Evolutionary conservation across 2,888 invertebrate species (phyloP).

Genomic region (Tenthredo livida): DNA sequence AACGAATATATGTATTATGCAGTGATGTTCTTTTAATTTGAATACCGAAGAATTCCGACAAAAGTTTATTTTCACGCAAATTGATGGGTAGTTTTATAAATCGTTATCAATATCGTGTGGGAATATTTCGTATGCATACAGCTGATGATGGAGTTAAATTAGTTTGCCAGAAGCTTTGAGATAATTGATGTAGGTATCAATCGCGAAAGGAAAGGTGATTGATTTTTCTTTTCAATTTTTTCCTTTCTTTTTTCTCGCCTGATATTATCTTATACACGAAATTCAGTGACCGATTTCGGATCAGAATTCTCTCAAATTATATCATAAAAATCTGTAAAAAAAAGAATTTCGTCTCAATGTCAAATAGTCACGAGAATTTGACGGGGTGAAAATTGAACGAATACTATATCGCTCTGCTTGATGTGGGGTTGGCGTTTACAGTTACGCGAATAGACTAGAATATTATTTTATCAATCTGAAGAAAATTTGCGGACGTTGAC

Average conservation of each 20-base stretch:
- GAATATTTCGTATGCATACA: neutral
- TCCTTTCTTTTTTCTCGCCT: neutral
- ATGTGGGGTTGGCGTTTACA: slow-evolving; percentile 38
- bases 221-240: neutral
- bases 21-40: neutral
- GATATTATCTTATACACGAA: neutral
- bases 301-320: neutral
- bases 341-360: neutral
- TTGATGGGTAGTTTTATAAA: neutral
- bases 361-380: neutral
- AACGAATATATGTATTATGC: neutral
- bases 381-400: slow-evolving; percentile 25
- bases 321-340: neutral
- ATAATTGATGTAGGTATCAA: neutral
- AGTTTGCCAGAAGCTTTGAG: neutral
- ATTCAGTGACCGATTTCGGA: neutral
- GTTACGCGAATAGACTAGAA: neutral
- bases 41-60: neutral
- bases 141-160: neutral
- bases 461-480: neutral
- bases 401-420: neutral
- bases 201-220: neutral
- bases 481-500: neutral
- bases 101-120: neutral
- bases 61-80: neutral